These are phyloP conservation scores for Drosophila oshimai DNA, from an alignment of 1,140 invertebrate species.

Conservation along the genomic window DNA sequence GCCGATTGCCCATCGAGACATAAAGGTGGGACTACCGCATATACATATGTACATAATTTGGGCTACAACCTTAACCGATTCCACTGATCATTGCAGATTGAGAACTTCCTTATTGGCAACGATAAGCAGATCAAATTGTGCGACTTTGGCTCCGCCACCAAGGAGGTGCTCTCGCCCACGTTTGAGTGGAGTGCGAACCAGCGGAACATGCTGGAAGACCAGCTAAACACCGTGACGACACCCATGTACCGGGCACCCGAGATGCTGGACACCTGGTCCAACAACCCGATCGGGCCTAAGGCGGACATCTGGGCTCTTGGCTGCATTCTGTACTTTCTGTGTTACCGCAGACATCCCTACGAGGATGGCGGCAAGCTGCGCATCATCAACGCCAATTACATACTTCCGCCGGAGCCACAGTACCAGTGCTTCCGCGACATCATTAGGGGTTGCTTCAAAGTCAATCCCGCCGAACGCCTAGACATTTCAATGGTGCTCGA, in stretches of 20 bases:
- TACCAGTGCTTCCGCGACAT: slow-evolving; percentile 95
- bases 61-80: background rate
- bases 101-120: slow-evolving; percentile 87
- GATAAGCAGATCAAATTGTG: slow-evolving; percentile 96
- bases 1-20: slow-evolving; percentile 95
- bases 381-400: slow-evolving; percentile 98
- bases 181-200: slow-evolving; percentile 95
- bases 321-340: slow-evolving; percentile 96
- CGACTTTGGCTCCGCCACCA: slow-evolving; percentile 99
- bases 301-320: slow-evolving; percentile 98
- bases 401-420: slow-evolving; percentile 91
- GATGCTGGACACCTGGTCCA: slow-evolving; percentile 99
- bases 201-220: slow-evolving; percentile 96
- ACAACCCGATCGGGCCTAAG: slow-evolving; percentile 94
- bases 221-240: slow-evolving; percentile 90
- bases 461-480: slow-evolving; percentile 89
- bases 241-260: slow-evolving; percentile 97
- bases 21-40: slow-evolving; percentile 82
- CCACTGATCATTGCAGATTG: slow-evolving; percentile 85
- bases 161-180: slow-evolving; percentile 92
- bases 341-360: slow-evolving; percentile 97
- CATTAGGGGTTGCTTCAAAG: slow-evolving; percentile 92
- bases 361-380: slow-evolving; percentile 97
- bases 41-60: background rate
- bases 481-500: slow-evolving; percentile 91